phyloP scores from a whole-genome alignment of 2,888 invertebrate species.

The Leucophenga maculata region DNA sequence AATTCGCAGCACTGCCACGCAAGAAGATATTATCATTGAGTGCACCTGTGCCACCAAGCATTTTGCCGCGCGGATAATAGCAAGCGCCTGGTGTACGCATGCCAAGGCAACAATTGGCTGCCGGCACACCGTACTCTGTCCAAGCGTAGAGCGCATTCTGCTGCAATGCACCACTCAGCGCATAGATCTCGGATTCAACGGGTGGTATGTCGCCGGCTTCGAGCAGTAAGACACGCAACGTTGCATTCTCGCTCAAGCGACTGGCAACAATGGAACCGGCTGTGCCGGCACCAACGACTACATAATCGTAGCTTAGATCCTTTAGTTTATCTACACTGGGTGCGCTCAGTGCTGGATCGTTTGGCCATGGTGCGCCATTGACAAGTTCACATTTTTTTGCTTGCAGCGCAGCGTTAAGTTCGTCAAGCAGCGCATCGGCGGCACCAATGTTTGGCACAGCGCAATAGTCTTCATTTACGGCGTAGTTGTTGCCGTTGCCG shows the following conservation, averaged over 20 bases:
- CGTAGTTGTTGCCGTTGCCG: too few species aligned
- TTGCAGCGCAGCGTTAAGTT: conserved; percentile 44
- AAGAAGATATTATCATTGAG: conserved; percentile 78
- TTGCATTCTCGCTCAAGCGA: conserved; percentile 80
- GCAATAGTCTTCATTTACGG: conserved; percentile 50
- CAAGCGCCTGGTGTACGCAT: conserved; percentile 55
- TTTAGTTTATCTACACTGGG: conserved; percentile 73
- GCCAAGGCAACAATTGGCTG: conserved; percentile 56
- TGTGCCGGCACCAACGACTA: conserved; percentile 77
- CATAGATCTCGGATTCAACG: conserved; percentile 69
- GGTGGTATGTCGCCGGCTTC: conserved; percentile 83
- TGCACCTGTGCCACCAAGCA: conserved; percentile 77
- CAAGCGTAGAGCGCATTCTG: conserved; percentile 57
- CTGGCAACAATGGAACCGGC: conserved; percentile 78
- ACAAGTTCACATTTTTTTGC: conserved; percentile 72
- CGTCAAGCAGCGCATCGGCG: conserved; percentile 43
- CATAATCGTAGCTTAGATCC: conserved; percentile 73
- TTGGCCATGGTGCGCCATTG: conserved; percentile 74
- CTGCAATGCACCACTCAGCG: conserved; percentile 49
- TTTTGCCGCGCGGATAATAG: conserved; percentile 78
- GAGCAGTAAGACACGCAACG: conserved; percentile 82
- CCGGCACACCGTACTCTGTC: conserved; percentile 59
- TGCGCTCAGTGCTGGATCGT: conserved; percentile 77
- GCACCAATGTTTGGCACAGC: conserved; percentile 74
- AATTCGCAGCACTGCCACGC: conserved; percentile 75